Evolutionary conservation across 2,888 invertebrate species (phyloP), one percentile per base, ranked within the genome.

Genomic region (Drosophila leonis): DNA sequence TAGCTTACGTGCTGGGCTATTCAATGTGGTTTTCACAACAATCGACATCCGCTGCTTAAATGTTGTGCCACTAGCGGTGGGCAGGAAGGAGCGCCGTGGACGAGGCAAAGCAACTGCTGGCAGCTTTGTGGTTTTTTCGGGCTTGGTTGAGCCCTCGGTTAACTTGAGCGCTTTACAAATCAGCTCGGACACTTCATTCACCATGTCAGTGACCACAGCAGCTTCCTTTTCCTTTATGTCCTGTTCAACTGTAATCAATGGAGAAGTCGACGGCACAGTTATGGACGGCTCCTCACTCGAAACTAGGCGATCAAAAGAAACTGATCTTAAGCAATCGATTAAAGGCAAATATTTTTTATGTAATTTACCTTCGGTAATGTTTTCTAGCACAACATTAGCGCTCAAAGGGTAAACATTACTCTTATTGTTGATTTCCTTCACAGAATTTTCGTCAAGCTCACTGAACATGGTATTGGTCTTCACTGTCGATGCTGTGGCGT

Each of bases 1-100:
- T 37, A 73, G 60, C 44, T 83, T 92, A 6, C 92, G 89, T 0
- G 92, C 92, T 49, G 92, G 92, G 42, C 92, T 92, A 56, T 92
- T 92, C 0, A 92, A 65, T 1, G 92, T 92, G 24, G 92, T 92
- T 51, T 92, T 92, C 0, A 92, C 91, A 4, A 92, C 84, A 4
- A 92, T 85, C 0, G 92, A 92, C 92, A 92, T 92, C n/a, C 92
- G 90, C 20, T 91, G 90, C 29, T 83, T 89, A 31, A 88, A 86
- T 24, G 82, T 82, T 13, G 88, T 82, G 2, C 69, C 78, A 20
- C 65, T 72, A 4, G 55, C n/a, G 24, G 80, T 75, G 4, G 87
- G 87, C 51, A 89, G 9, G 62, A 39, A 68, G 2, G 72, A 90
- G 71, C 70, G 90, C 0, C 75, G 82, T 49, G 62, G 76, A 12